These are phyloP conservation scores for Muraenolepis orangiensis DNA, from an alignment of 2,797 vertebrate species.

Conservation along the genomic window DNA sequence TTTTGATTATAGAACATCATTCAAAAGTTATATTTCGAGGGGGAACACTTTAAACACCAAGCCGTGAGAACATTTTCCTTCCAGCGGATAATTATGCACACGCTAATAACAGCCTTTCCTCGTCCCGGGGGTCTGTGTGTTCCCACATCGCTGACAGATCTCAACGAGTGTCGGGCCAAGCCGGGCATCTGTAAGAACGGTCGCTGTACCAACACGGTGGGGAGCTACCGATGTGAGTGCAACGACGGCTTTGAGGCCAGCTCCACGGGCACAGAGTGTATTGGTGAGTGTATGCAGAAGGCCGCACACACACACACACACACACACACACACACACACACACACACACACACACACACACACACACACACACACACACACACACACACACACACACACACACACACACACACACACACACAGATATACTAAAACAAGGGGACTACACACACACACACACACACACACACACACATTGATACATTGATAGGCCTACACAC, in stretches of 20 bases:
- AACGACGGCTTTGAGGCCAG: constrained; percentile 87
- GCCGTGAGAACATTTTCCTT: neutral
- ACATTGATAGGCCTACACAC: no score
- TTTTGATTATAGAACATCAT: neutral
- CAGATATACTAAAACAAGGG: no score
- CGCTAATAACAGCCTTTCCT: neutral
- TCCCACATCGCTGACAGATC: constrained; percentile 71
- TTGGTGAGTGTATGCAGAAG: constrained; percentile 82
- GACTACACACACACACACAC: no score
- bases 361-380: neutral
- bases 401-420: neutral
- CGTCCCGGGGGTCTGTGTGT: neutral
- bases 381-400: neutral
- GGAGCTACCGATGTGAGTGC: constrained; percentile 90
- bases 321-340: neutral
- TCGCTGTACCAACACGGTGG: constrained; percentile 84
- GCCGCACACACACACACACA: neutral
- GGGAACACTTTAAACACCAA: no score
- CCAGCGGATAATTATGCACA: neutral
- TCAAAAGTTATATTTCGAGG: neutral
- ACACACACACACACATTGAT: no score
- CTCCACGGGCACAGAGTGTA: constrained; percentile 83
- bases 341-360: no score
- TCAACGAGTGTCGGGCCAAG: constrained; percentile 86
- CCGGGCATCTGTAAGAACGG: constrained; percentile 88